Base-by-base conservation (phyloP, 2,888 invertebrate genomes). In the Patella depressa region DNA sequence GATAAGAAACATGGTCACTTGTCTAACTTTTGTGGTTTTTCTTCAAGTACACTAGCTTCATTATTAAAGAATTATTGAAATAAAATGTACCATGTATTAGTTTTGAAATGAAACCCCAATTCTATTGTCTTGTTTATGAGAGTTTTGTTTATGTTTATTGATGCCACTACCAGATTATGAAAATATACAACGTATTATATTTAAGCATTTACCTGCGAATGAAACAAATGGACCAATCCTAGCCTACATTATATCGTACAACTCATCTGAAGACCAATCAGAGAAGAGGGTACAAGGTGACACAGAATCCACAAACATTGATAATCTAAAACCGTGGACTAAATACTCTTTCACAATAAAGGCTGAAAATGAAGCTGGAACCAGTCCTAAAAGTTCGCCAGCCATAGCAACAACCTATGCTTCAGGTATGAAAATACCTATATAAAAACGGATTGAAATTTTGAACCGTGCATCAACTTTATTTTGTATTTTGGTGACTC, bases 261-360 rank as follows among this genome's bases (percentile, higher is more conserved):
- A 72, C 53, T 45, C 45, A 53, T n/a, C 45, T 24, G 3, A n/a
- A 1, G 34, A 9, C 72, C 19, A 53, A 53, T 53, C 72, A 72
- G 34, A 53, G 72, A 17, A 34, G 54, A 15, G 34, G 9, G 78
- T 83, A 53, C 74, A 75, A 53, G 73, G 70, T 70, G 71, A 34
- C 55, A 14, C 53, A 34, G 7, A 75, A 59, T 29, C 53, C 15
- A 69, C 76, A 81, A 73, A 80, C 80, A 45, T 78, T 80, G 17
- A 80, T 79, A 15, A 81, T 82, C 65, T 89, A 74, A 84, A 80
- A 65, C 87, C 89, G 73, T 88, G 87, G 86, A 87, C 82, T 72
- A 78, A 79, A 79, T 88, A 87, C 77, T 80, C 81, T 76, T 78
- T 89, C 17, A 79, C 80, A 53, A 74, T 89, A 53, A 79, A 79